Conservation (phyloP, 2,797 vertebrate species). For the Malurus leucopterus region DNA sequence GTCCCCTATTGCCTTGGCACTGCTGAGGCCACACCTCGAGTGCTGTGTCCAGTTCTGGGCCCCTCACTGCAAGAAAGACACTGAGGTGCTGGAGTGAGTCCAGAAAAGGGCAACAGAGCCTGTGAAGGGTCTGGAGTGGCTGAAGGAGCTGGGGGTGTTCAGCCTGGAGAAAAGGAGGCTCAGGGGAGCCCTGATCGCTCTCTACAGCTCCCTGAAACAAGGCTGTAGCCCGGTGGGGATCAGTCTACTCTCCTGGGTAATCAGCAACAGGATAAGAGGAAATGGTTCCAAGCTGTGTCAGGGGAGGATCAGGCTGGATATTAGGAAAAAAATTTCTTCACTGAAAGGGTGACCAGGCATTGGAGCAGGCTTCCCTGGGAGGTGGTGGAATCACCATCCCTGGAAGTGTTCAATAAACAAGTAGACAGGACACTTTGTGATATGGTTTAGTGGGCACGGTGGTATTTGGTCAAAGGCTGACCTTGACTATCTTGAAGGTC, state of each 20-base stretch:
- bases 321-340: neutral
- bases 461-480: neutral
- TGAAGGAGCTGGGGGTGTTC: neutral
- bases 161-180: neutral
- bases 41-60: neutral
- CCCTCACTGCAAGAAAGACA: neutral
- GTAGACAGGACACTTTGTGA: neutral
- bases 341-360: neutral
- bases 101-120: neutral
- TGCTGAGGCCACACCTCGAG: rapidly evolving
- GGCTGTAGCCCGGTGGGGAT: neutral
- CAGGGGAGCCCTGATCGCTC: neutral
- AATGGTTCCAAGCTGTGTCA: neutral
- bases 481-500: neutral
- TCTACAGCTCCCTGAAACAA: neutral
- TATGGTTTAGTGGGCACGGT: neutral
- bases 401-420: neutral
- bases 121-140: neutral
- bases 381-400: neutral
- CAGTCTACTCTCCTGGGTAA: neutral
- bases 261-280: neutral
- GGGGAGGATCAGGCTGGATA: neutral
- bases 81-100: rapidly evolving
- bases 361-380: neutral
- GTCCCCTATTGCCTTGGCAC: too few relatives aligned